These are phyloP conservation scores for Caenorhabditis uteleia DNA, from an alignment of 2,888 invertebrate genomes.

Conservation along the genomic window DNA sequence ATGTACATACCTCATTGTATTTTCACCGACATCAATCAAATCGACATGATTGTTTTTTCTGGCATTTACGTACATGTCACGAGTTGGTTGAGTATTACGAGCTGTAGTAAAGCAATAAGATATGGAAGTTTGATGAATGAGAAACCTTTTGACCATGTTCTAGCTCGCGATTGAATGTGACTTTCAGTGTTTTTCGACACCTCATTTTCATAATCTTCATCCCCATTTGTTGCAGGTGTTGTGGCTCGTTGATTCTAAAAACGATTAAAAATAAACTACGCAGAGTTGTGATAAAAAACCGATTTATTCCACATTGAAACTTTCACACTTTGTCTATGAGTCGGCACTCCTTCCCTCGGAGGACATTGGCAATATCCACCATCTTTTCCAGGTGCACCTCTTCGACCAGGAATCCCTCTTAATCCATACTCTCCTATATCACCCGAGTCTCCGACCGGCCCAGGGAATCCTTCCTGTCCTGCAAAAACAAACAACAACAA, in stretches of 20 bases:
- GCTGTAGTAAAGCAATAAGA: conserved; percentile 2
- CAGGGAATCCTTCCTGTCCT: conserved; percentile 43
- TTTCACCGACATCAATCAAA: conserved; percentile 35
- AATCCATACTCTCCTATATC: conserved; percentile 46
- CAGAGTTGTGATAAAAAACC: too few relatives aligned
- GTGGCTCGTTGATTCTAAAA: too few relatives aligned
- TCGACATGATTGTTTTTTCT: conserved; percentile 7
- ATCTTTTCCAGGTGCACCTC: conserved; percentile 49
- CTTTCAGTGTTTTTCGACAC: too few relatives aligned
- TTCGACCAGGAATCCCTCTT: conserved; percentile 43
- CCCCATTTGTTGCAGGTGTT: too few relatives aligned
- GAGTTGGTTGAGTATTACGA: conserved; percentile 1
- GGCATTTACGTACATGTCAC: conserved; percentile 31
- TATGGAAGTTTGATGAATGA: not conserved
- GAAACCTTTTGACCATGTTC: not conserved
- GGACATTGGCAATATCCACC: conserved; percentile 55
- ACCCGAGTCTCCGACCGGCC: conserved; percentile 43
- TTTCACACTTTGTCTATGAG: conserved; percentile 10
- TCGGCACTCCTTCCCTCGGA: conserved; percentile 31
- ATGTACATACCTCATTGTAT: conserved; percentile 25
- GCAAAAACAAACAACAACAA: too few relatives aligned
- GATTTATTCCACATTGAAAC: conserved; percentile 2
- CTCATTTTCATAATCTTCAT: too few relatives aligned
- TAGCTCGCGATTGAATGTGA: too few relatives aligned
- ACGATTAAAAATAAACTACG: too few relatives aligned